Evolutionary conservation across 2,888 invertebrate genomes (phyloP).

Genomic region (Griposia aprilina): DNA sequence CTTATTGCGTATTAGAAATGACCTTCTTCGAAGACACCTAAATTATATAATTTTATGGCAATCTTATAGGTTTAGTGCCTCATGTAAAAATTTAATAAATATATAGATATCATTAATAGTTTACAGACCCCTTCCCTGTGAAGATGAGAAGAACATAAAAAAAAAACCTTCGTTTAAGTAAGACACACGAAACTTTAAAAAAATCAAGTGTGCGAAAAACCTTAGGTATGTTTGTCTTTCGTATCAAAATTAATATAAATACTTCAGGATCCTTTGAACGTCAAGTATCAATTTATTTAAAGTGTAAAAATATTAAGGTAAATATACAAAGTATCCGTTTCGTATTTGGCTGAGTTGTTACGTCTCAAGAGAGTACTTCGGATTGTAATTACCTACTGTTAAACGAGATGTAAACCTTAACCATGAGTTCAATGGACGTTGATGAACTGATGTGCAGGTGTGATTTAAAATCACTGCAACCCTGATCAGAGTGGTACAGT

Average conservation of each 20-base stretch:
- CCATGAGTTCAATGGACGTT: slow-evolving; percentile 25
- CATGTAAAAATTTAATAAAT: background rate
- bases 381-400: background rate
- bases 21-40: background rate
- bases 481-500: background rate
- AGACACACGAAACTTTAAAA: background rate
- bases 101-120: background rate
- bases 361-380: slow-evolving; percentile 33
- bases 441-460: background rate
- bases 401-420: slow-evolving; percentile 14
- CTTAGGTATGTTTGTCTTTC: background rate
- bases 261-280: slow-evolving; percentile 2
- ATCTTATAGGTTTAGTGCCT: background rate
- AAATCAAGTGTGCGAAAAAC: background rate
- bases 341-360: background rate
- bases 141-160: background rate
- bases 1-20: background rate
- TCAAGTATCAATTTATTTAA: background rate
- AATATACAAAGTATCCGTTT: slow-evolving; percentile 17
- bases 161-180: background rate
- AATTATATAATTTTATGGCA: background rate
- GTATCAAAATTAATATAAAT: slow-evolving; percentile 13
- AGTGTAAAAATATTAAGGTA: slow-evolving; percentile 4
- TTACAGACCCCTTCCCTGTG: background rate
- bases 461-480: background rate